These are phyloP conservation scores for Phyllostomus discolor DNA, from an alignment of 2,113 vertebrate genomes.

Conservation along the genomic window DNA sequence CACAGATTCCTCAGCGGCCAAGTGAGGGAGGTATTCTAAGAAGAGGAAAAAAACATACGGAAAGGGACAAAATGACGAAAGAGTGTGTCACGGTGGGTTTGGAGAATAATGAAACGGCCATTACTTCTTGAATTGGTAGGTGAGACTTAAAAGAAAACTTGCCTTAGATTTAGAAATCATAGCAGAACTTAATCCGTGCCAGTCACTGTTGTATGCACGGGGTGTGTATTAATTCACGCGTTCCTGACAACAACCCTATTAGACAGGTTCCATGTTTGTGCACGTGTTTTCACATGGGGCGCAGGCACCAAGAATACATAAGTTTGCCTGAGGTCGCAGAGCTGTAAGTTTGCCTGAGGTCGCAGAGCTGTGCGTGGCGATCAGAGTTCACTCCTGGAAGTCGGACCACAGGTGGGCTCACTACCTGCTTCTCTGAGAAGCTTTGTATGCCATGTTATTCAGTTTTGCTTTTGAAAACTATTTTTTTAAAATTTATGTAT, in stretches of 20 bases:
- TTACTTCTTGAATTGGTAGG: not conserved
- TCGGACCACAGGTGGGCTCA: not conserved
- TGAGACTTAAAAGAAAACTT: not conserved
- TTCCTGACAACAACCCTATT: not conserved
- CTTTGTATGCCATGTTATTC: not conserved
- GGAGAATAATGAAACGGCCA: not conserved
- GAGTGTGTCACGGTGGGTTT: not conserved
- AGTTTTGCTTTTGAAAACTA: too few species aligned
- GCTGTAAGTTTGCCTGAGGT: not conserved
- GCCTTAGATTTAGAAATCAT: not conserved
- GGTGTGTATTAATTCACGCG: not conserved
- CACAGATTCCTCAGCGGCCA: not conserved
- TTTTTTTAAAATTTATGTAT: too few species aligned
- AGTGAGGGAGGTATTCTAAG: not conserved
- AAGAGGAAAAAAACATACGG: not conserved
- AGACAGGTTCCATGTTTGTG: not conserved
- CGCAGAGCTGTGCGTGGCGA: not conserved
- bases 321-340: not conserved
- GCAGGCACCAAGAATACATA: not conserved
- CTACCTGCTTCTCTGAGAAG: not conserved
- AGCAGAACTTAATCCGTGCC: not conserved
- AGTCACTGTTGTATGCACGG: not conserved
- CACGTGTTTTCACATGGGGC: not conserved
- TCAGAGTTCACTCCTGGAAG: not conserved
- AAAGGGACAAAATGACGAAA: not conserved